These are phyloP conservation scores for Thysanoteuthis rhombus DNA, from an alignment of 2,888 invertebrate genomes.

Conservation along the genomic window DNA sequence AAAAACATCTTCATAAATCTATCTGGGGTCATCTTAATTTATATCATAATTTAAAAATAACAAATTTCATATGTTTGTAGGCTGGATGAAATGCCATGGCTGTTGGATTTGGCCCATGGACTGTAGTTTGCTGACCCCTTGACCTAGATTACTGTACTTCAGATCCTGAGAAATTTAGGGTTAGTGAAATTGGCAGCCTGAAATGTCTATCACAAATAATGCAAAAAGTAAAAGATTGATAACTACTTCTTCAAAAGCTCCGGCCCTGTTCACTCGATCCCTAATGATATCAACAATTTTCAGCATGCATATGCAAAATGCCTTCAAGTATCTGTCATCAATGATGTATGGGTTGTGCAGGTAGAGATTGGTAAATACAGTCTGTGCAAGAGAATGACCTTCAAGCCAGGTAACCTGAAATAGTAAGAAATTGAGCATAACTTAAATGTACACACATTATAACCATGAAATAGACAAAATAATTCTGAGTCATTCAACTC, in stretches of 20 bases:
- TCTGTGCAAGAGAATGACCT: slow-evolving; percentile 87
- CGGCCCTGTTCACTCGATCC: slow-evolving; percentile 72
- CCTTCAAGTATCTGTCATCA: slow-evolving; percentile 82
- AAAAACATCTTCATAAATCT: too few relatives aligned
- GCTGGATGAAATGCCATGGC: too few relatives aligned
- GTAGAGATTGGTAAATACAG: slow-evolving; percentile 95
- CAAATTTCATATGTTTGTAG: too few relatives aligned
- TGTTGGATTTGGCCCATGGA: too few relatives aligned
- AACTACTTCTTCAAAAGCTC: slow-evolving; percentile 66
- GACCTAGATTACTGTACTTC: neutral
- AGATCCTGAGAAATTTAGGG: neutral
- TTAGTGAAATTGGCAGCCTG: neutral
- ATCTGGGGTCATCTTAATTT: too few relatives aligned
- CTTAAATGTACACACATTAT: too few relatives aligned
- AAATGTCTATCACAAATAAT: neutral
- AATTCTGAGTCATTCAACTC: too few relatives aligned
- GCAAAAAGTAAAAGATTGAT: neutral
- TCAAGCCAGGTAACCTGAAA: slow-evolving; percentile 88
- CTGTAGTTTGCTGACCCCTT: too few relatives aligned
- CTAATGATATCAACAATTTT: slow-evolving; percentile 89
- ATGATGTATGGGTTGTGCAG: slow-evolving; percentile 89
- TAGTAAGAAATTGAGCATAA: neutral
- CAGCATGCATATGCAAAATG: slow-evolving; percentile 86
- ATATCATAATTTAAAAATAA: too few relatives aligned
- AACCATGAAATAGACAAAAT: too few relatives aligned